A percentile compares a stretch with the other conserved stretches of the same genome.
These are phyloP conservation scores for Molossus molossus DNA, from an alignment of 2,797 vertebrate species.

Conservation along the genomic window DNA sequence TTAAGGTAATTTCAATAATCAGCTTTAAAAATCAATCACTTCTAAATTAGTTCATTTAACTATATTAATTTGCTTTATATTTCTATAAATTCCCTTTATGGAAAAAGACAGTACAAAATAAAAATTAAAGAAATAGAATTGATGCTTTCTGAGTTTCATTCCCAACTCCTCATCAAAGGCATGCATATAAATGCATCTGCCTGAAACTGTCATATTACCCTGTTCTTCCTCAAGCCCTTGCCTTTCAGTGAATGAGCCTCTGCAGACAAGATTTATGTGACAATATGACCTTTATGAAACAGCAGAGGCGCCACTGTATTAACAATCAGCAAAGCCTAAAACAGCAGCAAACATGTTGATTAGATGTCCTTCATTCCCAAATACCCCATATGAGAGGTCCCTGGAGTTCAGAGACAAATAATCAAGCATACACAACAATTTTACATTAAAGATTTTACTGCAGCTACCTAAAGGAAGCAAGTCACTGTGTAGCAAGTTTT, in stretches of 20 bases:
- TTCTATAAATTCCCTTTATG: not conserved
- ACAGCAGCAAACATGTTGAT: slow-evolving; percentile 66
- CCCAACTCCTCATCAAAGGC: not conserved
- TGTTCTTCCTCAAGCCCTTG: slow-evolving; percentile 47
- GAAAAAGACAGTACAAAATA: not conserved
- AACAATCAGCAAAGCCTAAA: slow-evolving; percentile 49
- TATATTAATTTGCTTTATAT: slow-evolving; percentile 23
- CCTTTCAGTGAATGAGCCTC: slow-evolving; percentile 24
- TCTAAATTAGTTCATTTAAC: slow-evolving; percentile 38
- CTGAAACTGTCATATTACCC: not conserved
- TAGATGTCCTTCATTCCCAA: slow-evolving; percentile 41
- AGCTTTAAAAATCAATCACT: not conserved
- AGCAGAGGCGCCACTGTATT: not conserved
- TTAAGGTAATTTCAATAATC: slow-evolving; percentile 11
- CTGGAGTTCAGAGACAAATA: slow-evolving; percentile 63
- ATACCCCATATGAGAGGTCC: slow-evolving; percentile 42
- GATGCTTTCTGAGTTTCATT: not conserved
- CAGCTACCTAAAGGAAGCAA: not conserved
- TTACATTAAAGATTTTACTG: slow-evolving; percentile 31
- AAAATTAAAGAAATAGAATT: slow-evolving; percentile 22
- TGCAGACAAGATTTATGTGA: slow-evolving; percentile 70
- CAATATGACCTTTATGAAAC: slow-evolving; percentile 75
- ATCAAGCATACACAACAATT: slow-evolving; percentile 14
- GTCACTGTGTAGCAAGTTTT: not conserved
- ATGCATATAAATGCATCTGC: not conserved